phyloP scores from a whole-genome alignment of 1,140 invertebrate genomes.

The Tetranychus urticae region DNA sequence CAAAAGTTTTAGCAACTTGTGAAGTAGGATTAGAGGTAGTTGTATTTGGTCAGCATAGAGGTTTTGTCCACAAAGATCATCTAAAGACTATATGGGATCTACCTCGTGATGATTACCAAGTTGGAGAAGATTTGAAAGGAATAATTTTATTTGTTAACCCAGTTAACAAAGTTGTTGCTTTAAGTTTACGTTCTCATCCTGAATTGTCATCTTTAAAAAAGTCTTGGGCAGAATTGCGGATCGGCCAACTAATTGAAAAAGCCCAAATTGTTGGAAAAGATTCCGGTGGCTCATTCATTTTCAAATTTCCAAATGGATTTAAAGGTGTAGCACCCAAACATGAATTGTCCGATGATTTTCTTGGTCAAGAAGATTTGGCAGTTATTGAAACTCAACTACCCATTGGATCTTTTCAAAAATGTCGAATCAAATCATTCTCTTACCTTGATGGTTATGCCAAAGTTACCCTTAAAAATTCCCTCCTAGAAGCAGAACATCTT shows the following conservation, averaged over 20 bases:
- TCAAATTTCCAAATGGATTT: slow-evolving; percentile 2
- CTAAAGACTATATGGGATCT: slow-evolving; percentile 19
- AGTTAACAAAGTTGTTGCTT: slow-evolving; percentile 1
- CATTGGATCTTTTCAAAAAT: slow-evolving; percentile 26
- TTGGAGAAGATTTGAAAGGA: slow-evolving; percentile 3
- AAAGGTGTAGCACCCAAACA: slow-evolving; percentile 3
- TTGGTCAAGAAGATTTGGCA: slow-evolving; percentile 19
- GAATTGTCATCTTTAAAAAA: not conserved
- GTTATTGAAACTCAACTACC: slow-evolving; percentile 21
- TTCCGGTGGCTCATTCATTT: not conserved
- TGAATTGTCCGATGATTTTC: slow-evolving; percentile 5
- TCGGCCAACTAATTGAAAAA: slow-evolving; percentile 4
- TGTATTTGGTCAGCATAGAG: slow-evolving; percentile 25
- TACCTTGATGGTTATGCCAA: slow-evolving; percentile 7
- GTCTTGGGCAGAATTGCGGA: not conserved
- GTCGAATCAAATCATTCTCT: slow-evolving; percentile 22
- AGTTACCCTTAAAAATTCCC: slow-evolving; percentile 8
- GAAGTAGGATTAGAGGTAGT: slow-evolving; percentile 28
- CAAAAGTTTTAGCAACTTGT: slow-evolving; percentile 15
- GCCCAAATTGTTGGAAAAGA: not conserved
- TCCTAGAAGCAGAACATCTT: slow-evolving; percentile 27
- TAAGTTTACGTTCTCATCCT: slow-evolving; percentile 4
- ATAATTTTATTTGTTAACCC: slow-evolving; percentile 6
- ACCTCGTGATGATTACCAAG: slow-evolving; percentile 4
- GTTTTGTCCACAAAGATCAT: slow-evolving; percentile 28